phyloP scores from a whole-genome alignment of 2,888 invertebrate genomes.

The Tryphoninae sp. region DNA sequence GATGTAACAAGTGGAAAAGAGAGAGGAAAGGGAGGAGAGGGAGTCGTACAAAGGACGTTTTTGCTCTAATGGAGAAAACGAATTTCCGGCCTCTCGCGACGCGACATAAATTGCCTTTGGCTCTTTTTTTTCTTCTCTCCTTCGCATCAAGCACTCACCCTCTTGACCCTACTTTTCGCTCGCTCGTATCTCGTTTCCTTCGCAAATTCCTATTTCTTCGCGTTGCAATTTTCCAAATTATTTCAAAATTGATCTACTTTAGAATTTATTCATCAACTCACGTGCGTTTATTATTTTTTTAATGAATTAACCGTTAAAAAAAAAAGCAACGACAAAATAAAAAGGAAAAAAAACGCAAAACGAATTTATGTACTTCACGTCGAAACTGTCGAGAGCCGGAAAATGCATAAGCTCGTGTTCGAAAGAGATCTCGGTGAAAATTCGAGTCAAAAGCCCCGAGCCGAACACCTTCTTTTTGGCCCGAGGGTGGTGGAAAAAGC shows the following conservation, averaged over 20 bases:
- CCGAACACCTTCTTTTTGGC: no score
- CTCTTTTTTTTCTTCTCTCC: constrained; percentile 54
- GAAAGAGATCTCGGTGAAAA: constrained; percentile 4
- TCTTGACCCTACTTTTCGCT: constrained; percentile 7
- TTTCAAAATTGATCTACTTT: no score
- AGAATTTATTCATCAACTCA: no score
- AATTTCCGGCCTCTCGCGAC: constrained; percentile 57
- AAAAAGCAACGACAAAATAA: background rate
- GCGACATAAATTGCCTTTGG: constrained; percentile 59
- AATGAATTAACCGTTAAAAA: background rate
- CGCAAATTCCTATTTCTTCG: no score
- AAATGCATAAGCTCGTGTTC: constrained; percentile 22
- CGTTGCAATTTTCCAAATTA: no score
- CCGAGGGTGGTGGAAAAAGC: no score
- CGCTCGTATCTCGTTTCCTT: no score
- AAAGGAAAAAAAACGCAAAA: background rate
- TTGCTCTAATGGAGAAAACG: constrained; percentile 57
- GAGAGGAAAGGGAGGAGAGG: background rate
- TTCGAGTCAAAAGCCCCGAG: constrained; percentile 23
- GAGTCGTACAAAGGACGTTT: constrained; percentile 47
- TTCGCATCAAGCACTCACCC: constrained; percentile 53
- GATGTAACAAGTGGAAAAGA: constrained; percentile 5
- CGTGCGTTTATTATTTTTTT: no score
- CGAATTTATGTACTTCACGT: background rate
- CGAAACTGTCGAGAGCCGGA: background rate